Base-by-base conservation (phyloP, 1,140 invertebrate species). In the Procambarus clarkii region DNA sequence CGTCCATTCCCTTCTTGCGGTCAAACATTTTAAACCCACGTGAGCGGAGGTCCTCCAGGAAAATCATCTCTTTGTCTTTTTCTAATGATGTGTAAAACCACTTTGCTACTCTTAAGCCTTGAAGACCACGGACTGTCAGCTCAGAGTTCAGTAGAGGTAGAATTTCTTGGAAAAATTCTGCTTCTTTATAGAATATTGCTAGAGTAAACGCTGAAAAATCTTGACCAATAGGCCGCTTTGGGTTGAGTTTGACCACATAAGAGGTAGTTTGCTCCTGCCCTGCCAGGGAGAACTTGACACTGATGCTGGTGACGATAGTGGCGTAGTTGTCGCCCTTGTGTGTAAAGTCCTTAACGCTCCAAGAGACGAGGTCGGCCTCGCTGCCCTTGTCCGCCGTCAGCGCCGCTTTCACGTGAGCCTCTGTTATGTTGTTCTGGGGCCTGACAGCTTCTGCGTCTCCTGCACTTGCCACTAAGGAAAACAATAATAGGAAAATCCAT, bases 281-380 rank as follows among this genome's bases (percentile, higher is more conserved):
- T 5, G n/a, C 45, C n/a, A 78, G 69, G 18, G 50, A 24, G 58
- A 85, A 91, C 2, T 34, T 45, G 24, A 79, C 88, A 34, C 34
- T 34, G 34, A 34, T 1, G 34, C 34, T 34, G 34, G 34, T 34
- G 34, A 34, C 34, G 34, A 34, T 34, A 1, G 34, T 34, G 34
- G 34, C 34, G 34, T 34, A 34, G 34, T 34, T 34, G 34, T 34
- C 88, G 81, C 21, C 78, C 77, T 44, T 78, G 46, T 34, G 77
- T 46, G 88, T 91, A 74, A 91, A 91, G 50, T 91, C 88, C n/a
- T 77, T 60, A 15, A 91, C 82, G 11, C 46, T 44, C 71, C 69
- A 91, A 13, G 34, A 34, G 34, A 34, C 34, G 34, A 34, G 34
- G 34, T 34, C 34, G 34, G 34, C 34, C 34, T 34, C 34, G 0